Conservation (phyloP, 2,888 invertebrate species). For the Drosophila tripunctata region DNA sequence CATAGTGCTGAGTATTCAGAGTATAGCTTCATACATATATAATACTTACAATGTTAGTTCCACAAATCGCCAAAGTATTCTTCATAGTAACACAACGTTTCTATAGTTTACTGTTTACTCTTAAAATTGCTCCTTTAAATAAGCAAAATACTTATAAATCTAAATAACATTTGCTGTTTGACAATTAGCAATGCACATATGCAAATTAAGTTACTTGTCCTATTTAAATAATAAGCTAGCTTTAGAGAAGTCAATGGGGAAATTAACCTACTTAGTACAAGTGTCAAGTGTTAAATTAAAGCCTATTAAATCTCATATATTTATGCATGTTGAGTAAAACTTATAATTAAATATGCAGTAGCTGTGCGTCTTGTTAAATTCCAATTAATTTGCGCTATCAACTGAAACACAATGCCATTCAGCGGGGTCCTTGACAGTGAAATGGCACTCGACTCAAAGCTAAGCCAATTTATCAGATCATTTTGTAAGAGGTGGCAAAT, state of each 20-base stretch:
- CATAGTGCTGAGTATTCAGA: no score
- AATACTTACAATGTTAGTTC: no score
- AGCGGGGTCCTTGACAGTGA: constrained; percentile 6
- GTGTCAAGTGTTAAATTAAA: neutral
- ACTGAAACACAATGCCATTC: neutral
- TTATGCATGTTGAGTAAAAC: neutral
- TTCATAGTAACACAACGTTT: no score
- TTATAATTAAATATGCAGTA: neutral
- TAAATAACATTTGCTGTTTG: neutral
- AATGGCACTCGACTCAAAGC: neutral
- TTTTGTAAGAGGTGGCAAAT: constrained; percentile 45
- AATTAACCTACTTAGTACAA: neutral
- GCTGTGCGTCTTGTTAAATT: neutral
- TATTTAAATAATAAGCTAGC: neutral
- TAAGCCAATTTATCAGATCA: constrained; percentile 38
- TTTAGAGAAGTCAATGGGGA: neutral
- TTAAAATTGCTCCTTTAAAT: neutral
- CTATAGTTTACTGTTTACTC: no score
- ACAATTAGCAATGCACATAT: neutral
- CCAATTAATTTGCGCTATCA: constrained; percentile 10
- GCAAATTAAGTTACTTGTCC: neutral
- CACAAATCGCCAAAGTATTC: no score
- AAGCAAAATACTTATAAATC: neutral
- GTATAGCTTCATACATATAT: no score
- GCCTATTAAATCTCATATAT: neutral